A percentile compares a stretch with the other conserved stretches of the same genome.
Evolutionary conservation across 2,888 invertebrate genomes (phyloP).

Genomic region (Pharmacophagus antenor): DNA sequence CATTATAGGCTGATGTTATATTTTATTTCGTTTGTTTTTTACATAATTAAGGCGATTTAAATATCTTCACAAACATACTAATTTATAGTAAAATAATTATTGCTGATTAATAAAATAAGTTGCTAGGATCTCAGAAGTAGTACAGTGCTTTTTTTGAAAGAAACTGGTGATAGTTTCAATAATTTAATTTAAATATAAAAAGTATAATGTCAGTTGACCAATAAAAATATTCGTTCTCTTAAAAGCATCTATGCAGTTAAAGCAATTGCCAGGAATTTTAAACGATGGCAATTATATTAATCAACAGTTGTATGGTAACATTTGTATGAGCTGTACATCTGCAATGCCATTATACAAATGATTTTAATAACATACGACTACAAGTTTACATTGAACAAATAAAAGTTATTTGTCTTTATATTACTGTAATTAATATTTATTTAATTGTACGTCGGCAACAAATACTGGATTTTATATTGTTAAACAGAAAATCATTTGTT

Average conservation of each 20-base stretch:
- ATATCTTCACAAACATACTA: too few species aligned
- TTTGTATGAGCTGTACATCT: background rate
- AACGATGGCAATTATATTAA: constrained; percentile 21
- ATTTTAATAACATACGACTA: background rate
- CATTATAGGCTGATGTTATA: background rate
- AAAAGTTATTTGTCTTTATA: background rate
- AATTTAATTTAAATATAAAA: background rate
- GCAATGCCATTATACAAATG: background rate
- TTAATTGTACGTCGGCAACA: background rate
- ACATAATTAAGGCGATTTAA: background rate
- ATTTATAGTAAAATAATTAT: background rate
- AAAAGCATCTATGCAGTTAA: background rate
- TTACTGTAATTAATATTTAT: background rate
- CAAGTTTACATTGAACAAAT: background rate
- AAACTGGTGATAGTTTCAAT: background rate
- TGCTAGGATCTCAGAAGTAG: background rate
- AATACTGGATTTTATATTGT: background rate
- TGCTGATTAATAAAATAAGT: background rate
- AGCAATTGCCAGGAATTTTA: background rate
- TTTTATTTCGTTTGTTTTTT: background rate
- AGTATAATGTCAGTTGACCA: too few species aligned
- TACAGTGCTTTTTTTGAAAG: background rate
- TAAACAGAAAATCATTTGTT: too few species aligned
- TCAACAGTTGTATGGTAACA: background rate
- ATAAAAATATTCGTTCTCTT: background rate